phyloP scores from a whole-genome alignment of 2,797 vertebrate species.

The Catostomus latipinnis region DNA sequence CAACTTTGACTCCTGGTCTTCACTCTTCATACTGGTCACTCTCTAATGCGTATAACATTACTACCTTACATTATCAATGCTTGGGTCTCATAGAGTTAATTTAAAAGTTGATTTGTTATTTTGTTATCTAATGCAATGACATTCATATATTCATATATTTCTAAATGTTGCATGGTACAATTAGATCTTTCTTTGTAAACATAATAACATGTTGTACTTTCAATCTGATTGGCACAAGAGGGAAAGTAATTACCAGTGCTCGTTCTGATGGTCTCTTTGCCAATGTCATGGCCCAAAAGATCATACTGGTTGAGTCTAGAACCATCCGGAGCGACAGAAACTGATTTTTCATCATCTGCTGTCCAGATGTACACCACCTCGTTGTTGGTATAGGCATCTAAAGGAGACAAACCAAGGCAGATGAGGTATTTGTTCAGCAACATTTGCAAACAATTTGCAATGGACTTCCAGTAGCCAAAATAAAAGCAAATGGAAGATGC shows the following conservation, averaged over 20 bases:
- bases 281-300: conserved; percentile 92
- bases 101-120: no score
- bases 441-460: neutral
- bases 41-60: no score
- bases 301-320: conserved; percentile 98
- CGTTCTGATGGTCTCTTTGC: conserved; percentile 95
- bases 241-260: conserved; percentile 88
- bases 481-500: no score
- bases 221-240: neutral
- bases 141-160: no score
- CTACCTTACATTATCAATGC: no score
- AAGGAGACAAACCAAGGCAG: neutral
- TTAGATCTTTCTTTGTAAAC: neutral
- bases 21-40: no score
- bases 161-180: neutral
- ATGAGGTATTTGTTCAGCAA: neutral
- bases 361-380: conserved; percentile 98
- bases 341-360: conserved; percentile 89
- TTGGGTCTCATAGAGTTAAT: no score
- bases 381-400: conserved; percentile 97
- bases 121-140: no score
- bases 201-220: neutral
- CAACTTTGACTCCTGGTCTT: no score
- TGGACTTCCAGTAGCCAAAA: neutral
- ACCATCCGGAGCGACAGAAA: conserved; percentile 93